A percentile compares a stretch with the other conserved stretches of the same genome.
Evolutionary conservation across 2,113 vertebrate species (phyloP).

Genomic region (Labeo catla): DNA sequence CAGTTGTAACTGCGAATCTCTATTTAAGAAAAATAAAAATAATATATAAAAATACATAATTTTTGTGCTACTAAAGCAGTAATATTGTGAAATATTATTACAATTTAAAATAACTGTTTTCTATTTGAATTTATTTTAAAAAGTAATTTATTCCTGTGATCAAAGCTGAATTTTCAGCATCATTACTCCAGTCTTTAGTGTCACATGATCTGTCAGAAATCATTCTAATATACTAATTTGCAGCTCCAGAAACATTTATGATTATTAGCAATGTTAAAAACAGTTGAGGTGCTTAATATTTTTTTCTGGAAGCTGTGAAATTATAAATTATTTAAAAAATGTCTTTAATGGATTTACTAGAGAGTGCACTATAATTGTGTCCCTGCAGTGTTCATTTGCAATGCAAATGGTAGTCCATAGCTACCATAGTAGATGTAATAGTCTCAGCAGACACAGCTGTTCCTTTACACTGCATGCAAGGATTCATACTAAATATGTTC

Average conservation of each 20-base stretch:
- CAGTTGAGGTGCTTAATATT: not conserved
- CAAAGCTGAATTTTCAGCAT: not conserved
- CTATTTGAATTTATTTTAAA: not conserved
- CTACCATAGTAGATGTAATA: not conserved
- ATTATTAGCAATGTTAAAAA: not conserved
- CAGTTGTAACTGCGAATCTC: not conserved
- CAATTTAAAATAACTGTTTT: not conserved
- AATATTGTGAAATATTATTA: not conserved
- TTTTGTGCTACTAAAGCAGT: too few relatives aligned
- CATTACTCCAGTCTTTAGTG: not conserved
- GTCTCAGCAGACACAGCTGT: not conserved
- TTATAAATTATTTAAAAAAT: not conserved
- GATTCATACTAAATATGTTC: not conserved
- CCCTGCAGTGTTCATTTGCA: not conserved
- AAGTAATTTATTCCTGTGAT: not conserved
- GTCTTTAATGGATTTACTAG: not conserved
- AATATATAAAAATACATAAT: not conserved
- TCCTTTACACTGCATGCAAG: not conserved
- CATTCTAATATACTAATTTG: not conserved
- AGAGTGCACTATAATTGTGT: not conserved
- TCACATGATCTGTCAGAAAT: not conserved
- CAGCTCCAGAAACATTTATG: not conserved
- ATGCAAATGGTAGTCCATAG: slow-evolving; percentile 13
- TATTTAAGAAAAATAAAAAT: not conserved
- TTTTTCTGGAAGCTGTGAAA: not conserved